Evolutionary conservation across 2,797 vertebrate genomes (phyloP).

Genomic region (Mustela erminea): DNA sequence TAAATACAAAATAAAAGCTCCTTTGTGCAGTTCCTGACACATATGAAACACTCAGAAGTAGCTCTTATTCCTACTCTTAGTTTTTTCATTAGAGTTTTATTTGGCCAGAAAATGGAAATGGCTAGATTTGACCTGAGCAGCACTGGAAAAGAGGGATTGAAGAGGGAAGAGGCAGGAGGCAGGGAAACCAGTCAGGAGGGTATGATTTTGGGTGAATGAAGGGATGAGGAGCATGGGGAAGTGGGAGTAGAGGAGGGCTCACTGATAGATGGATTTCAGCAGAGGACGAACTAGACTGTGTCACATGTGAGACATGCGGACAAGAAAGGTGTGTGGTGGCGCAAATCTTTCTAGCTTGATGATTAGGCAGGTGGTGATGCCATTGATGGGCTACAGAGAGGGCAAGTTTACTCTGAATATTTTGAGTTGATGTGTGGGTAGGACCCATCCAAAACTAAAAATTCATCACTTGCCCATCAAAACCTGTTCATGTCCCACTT

Average conservation of each 20-base stretch:
- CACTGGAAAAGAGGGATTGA: neutral
- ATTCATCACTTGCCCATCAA: neutral
- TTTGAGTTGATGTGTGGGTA: neutral
- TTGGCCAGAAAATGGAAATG: neutral
- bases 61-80: neutral
- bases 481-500: neutral
- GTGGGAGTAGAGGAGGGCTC: neutral
- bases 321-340: neutral
- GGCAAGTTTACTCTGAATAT: neutral
- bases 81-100: neutral
- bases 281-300: neutral
- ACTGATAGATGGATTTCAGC: neutral
- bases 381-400: neutral
- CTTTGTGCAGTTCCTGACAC: neutral
- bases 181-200: neutral
- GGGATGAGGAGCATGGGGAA: accelerated
- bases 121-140: neutral
- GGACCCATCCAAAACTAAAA: neutral
- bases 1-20: neutral
- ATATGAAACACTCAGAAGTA: neutral
- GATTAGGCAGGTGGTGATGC: neutral
- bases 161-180: neutral
- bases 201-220: accelerated
- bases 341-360: neutral
- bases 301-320: neutral